Percentiles rank a stretch among this genome's conserved stretches.
Evolutionary conservation across 2,888 invertebrate species (phyloP).

Genomic region (Polyommatus iphigenia): DNA sequence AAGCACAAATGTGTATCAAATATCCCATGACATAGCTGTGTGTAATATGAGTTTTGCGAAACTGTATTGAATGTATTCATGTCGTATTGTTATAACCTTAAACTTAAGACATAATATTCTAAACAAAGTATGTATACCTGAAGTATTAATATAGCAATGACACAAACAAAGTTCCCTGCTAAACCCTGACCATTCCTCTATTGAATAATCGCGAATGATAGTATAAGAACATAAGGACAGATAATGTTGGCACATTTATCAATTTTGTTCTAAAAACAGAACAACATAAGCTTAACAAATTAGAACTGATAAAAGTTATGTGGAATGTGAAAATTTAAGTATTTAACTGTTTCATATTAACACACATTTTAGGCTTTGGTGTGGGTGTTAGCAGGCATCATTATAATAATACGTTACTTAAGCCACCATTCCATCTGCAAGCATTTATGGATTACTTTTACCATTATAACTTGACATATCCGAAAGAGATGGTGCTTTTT

Average conservation of each 20-base stretch:
- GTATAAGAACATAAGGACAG: background rate
- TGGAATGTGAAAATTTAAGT: background rate
- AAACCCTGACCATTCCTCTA: conserved; percentile 1
- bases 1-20: conserved; percentile 29
- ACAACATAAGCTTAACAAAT: background rate
- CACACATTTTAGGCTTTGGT: background rate
- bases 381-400: background rate
- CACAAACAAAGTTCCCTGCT: background rate
- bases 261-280: no score
- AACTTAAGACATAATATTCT: conserved; percentile 12
- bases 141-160: background rate
- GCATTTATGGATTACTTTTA: conserved; percentile 15
- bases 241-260: background rate
- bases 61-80: conserved; percentile 16
- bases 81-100: conserved; percentile 7
- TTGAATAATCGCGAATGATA: background rate
- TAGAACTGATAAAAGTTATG: background rate
- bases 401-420: background rate
- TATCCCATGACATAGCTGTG: conserved; percentile 16
- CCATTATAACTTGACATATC: conserved; percentile 28
- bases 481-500: conserved; percentile 23
- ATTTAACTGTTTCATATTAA: background rate
- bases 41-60: conserved; percentile 14
- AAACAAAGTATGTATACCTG: background rate
- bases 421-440: conserved; percentile 4